A percentile compares a stretch with the other conserved stretches of the same genome.
phyloP scores from a whole-genome alignment of 2,888 invertebrate species.

The Tetragonula carbonaria region DNA sequence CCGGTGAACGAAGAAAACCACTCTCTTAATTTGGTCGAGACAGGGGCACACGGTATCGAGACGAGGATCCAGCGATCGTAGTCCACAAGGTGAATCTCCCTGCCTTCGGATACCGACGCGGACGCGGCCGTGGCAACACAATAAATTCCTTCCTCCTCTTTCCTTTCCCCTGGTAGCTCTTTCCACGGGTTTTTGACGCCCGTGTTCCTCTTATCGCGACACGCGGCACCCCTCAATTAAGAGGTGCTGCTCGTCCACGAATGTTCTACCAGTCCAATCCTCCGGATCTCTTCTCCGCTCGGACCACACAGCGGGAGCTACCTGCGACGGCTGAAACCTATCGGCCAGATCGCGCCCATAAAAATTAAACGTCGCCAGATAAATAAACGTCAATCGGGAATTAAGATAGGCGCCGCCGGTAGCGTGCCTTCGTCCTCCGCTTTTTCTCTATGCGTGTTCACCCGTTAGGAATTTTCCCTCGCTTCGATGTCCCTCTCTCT shows the following conservation, averaged over 20 bases:
- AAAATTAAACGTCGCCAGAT: slow-evolving; percentile 83
- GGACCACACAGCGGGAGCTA: slow-evolving; percentile 82
- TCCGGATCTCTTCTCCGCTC: slow-evolving; percentile 42
- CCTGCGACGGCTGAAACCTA: slow-evolving; percentile 76
- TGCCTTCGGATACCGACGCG: slow-evolving; percentile 27
- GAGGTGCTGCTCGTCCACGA: slow-evolving; percentile 74
- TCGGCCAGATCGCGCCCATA: slow-evolving; percentile 81
- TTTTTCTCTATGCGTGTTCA: slow-evolving; percentile 34
- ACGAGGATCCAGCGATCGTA: slow-evolving; percentile 47
- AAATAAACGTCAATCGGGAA: slow-evolving; percentile 83
- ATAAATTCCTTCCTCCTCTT: slow-evolving; percentile 68
- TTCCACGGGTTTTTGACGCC: slow-evolving; percentile 76
- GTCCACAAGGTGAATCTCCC: slow-evolving; percentile 16
- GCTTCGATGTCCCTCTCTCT: not conserved
- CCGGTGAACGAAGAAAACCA: slow-evolving; percentile 62
- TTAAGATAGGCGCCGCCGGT: slow-evolving; percentile 79
- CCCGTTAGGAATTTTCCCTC: slow-evolving; percentile 69
- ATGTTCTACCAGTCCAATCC: slow-evolving; percentile 68
- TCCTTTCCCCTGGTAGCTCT: slow-evolving; percentile 68
- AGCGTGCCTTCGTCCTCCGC: slow-evolving; percentile 55
- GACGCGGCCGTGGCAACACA: slow-evolving; percentile 44
- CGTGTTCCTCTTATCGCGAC: slow-evolving; percentile 77
- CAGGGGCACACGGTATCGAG: slow-evolving; percentile 35
- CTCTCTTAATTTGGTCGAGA: slow-evolving; percentile 65
- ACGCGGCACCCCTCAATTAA: slow-evolving; percentile 79